Conservation (phyloP, 1,140 invertebrate genomes). For the Leptinotarsa defecta region DNA sequence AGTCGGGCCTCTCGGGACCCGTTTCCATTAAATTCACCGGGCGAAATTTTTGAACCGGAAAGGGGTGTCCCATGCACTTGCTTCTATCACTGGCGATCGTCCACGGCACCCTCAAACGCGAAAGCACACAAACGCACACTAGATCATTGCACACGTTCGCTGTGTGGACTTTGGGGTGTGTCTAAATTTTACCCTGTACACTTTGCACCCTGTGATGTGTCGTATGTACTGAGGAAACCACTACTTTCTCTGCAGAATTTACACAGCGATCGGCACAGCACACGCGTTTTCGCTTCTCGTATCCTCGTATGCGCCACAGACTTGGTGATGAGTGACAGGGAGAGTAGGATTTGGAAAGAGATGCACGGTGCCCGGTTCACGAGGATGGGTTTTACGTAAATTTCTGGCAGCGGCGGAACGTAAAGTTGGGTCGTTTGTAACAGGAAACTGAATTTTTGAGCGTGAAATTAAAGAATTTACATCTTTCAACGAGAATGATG, state of each 20-base stretch:
- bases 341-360: slow-evolving; percentile 31
- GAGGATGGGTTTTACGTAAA: slow-evolving; percentile 15
- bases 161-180: slow-evolving; percentile 39
- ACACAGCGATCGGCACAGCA: slow-evolving; percentile 35
- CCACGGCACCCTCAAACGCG: slow-evolving; percentile 31
- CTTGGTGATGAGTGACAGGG: slow-evolving; percentile 31
- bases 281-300: slow-evolving; percentile 36
- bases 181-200: slow-evolving; percentile 38
- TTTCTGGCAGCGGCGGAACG: slow-evolving; percentile 22
- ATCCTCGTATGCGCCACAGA: slow-evolving; percentile 37
- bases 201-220: slow-evolving; percentile 21
- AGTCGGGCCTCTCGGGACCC: slow-evolving; percentile 52
- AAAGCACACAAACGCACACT: background rate
- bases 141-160: slow-evolving; percentile 14
- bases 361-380: slow-evolving; percentile 23
- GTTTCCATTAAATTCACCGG: slow-evolving; percentile 52
- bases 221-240: slow-evolving; percentile 22
- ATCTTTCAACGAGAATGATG: too few species aligned
- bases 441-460: too few species aligned
- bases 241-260: slow-evolving; percentile 44
- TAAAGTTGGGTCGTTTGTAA: background rate
- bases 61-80: slow-evolving; percentile 25
- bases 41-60: slow-evolving; percentile 17
- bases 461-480: too few species aligned
- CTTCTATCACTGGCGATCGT: slow-evolving; percentile 32